These are phyloP conservation scores for Malurus leucopterus DNA, from an alignment of 2,797 vertebrate genomes.

Conservation along the genomic window DNA sequence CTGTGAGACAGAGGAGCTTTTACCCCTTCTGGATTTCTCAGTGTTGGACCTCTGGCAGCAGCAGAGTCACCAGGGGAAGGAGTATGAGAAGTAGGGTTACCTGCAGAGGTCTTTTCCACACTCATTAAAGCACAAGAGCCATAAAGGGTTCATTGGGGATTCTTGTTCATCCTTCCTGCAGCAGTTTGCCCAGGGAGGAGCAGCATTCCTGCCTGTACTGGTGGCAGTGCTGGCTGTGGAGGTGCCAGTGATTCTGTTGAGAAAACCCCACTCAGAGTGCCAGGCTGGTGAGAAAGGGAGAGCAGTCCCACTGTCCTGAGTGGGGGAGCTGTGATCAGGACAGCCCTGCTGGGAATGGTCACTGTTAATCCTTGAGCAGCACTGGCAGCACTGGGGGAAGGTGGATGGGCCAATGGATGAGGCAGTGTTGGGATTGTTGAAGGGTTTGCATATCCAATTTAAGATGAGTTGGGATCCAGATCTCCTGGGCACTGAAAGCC, in stretches of 20 bases:
- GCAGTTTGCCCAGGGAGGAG: background rate
- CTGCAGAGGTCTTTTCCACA: background rate
- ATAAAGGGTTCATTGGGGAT: background rate
- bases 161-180: background rate
- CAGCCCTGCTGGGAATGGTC: background rate
- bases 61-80: background rate
- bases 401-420: background rate
- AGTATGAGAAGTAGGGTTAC: background rate
- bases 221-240: background rate
- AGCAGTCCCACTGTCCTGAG: background rate
- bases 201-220: background rate
- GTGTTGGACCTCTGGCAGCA: background rate
- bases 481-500: background rate
- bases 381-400: background rate
- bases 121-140: background rate
- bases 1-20: accelerated
- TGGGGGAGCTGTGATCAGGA: background rate
- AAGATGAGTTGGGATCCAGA: background rate
- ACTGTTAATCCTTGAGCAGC: background rate
- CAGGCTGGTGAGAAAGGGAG: background rate
- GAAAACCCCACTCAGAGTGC: background rate
- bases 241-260: background rate
- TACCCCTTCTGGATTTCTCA: background rate
- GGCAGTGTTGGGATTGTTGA: background rate
- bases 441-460: background rate